Percentiles rank a stretch among this genome's conserved stretches.
phyloP scores from a whole-genome alignment of 64 coral and sea anemone genomes.

The Orbicella faveolata region DNA sequence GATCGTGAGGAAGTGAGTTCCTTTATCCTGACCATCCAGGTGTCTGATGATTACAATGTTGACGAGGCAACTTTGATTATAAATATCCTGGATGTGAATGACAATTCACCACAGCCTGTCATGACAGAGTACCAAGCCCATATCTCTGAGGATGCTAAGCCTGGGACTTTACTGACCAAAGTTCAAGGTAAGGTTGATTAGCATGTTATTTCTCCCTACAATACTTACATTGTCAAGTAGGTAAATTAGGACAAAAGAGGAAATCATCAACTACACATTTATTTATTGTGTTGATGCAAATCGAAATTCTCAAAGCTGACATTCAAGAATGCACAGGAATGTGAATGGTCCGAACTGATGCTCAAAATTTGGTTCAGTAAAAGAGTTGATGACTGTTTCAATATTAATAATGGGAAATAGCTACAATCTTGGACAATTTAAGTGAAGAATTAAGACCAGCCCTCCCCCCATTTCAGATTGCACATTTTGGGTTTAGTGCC shows the following conservation, averaged over 20 bases:
- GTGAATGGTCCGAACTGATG: too few species aligned
- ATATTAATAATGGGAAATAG: too few species aligned
- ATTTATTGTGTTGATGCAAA: too few species aligned
- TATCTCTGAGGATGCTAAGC: constrained; percentile 51
- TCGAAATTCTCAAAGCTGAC: too few species aligned
- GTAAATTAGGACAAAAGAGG: neutral
- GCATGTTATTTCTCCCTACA: neutral
- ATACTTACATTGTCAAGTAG: neutral
- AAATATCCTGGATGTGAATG: constrained; percentile 71
- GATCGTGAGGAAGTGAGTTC: constrained; percentile 65
- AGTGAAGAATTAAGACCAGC: too few species aligned
- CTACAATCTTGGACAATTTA: too few species aligned
- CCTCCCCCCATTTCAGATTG: too few species aligned
- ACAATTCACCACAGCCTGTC: constrained; percentile 76
- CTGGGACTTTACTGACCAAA: constrained; percentile 59
- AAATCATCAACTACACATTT: too few species aligned
- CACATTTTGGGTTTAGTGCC: too few species aligned
- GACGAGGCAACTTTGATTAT: constrained; percentile 49
- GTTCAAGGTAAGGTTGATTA: constrained; percentile 63
- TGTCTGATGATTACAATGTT: constrained; percentile 71
- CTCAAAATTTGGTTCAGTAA: too few species aligned
- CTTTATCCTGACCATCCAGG: constrained; percentile 47
- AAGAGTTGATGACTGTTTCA: too few species aligned
- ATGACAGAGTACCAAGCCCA: constrained; percentile 76
- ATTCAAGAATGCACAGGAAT: too few species aligned